Conservation (phyloP, 2,797 vertebrate genomes). For the Notamacropus eugenii region DNA sequence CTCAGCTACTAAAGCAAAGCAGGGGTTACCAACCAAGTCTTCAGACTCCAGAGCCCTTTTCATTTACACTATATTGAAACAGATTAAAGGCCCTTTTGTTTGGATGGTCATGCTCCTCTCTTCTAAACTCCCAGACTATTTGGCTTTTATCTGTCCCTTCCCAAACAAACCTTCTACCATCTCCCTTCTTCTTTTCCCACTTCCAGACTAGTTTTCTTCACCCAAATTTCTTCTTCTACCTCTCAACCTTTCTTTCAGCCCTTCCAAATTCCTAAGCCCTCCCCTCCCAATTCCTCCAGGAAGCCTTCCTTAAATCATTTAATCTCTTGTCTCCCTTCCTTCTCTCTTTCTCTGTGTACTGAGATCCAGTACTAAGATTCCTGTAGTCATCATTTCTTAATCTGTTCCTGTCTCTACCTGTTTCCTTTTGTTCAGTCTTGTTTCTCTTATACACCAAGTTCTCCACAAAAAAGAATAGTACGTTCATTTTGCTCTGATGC, state of each 20-base stretch:
- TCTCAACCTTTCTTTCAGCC: background rate
- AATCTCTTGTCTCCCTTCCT: background rate
- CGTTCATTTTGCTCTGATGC: background rate
- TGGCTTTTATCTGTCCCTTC: background rate
- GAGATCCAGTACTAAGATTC: background rate
- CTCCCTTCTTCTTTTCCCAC: background rate
- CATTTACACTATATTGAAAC: background rate
- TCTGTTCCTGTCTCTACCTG: background rate
- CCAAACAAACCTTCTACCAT: background rate
- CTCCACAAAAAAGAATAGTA: background rate
- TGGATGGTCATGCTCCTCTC: background rate
- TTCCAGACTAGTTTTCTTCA: too few relatives aligned
- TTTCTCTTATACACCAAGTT: background rate
- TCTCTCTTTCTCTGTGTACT: background rate
- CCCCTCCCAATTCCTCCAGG: background rate
- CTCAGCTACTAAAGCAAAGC: background rate
- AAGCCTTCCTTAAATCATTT: background rate
- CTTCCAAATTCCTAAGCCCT: background rate
- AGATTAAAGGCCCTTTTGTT: background rate
- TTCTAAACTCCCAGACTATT: background rate
- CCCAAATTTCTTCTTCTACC: constrained; percentile 27
- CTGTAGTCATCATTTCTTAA: background rate
- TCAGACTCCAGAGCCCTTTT: background rate
- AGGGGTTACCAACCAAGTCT: background rate
- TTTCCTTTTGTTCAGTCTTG: background rate